Evolutionary conservation across 2,888 invertebrate species (phyloP).

Genomic region (Nomada ruficornis): DNA sequence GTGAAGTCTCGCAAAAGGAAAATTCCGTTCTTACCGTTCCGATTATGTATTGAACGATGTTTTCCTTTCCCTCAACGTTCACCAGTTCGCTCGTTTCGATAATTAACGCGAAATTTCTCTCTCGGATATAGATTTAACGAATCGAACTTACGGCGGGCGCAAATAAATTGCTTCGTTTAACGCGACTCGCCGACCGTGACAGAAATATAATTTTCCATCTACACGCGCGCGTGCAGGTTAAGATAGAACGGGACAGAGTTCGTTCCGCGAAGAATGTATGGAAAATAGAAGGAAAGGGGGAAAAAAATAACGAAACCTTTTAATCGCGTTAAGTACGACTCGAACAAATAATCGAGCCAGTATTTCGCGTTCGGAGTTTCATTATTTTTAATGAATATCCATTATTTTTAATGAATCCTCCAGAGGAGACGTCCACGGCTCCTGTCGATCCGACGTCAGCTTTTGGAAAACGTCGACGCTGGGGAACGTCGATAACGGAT

Average conservation of each 20-base stretch:
- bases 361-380: constrained; percentile 56
- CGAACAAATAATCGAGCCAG: constrained; percentile 61
- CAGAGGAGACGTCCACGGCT: constrained; percentile 39
- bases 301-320: constrained; percentile 47
- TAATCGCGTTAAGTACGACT: constrained; percentile 58
- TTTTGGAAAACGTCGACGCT: constrained; percentile 51
- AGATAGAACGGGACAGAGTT: constrained; percentile 30
- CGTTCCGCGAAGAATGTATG: constrained; percentile 12
- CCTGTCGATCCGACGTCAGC: constrained; percentile 30
- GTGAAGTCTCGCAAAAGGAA: neutral
- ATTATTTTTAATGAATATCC: constrained; percentile 67
- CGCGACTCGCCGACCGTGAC: constrained; percentile 42
- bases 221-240: neutral
- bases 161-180: constrained; percentile 58
- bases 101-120: constrained; percentile 54
- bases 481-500: constrained; percentile 59
- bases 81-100: constrained; percentile 29
- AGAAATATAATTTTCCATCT: constrained; percentile 54
- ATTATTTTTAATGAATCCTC: constrained; percentile 63
- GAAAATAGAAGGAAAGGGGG: neutral
- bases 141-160: constrained; percentile 48
- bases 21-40: constrained; percentile 43
- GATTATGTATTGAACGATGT: constrained; percentile 42
- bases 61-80: constrained; percentile 25
- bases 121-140: constrained; percentile 54